These are phyloP conservation scores for Pomacea canaliculata DNA, from an alignment of 2,888 invertebrate species.

Conservation along the genomic window DNA sequence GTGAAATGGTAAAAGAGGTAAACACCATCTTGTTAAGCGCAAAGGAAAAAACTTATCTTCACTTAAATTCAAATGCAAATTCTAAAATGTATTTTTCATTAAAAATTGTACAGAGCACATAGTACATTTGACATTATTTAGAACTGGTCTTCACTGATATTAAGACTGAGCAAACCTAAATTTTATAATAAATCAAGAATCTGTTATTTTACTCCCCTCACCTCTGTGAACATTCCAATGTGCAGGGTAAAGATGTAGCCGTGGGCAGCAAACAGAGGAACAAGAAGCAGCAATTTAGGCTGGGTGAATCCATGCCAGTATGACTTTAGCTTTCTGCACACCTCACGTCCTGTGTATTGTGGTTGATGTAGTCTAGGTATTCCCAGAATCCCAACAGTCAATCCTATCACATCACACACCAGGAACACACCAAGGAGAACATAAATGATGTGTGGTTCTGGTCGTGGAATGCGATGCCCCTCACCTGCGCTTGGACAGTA, in stretches of 20 bases:
- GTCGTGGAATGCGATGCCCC: neutral
- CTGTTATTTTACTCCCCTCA: neutral
- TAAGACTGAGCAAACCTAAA: too few relatives aligned
- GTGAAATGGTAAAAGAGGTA: neutral
- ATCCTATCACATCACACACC: slow-evolving; percentile 6
- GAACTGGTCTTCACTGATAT: too few relatives aligned
- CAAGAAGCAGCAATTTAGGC: slow-evolving; percentile 10
- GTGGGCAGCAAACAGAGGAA: slow-evolving; percentile 1
- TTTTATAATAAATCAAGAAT: neutral
- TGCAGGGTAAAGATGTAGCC: slow-evolving; percentile 10
- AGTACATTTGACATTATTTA: too few relatives aligned
- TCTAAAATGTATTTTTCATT: too few relatives aligned
- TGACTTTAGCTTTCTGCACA: slow-evolving; percentile 14
- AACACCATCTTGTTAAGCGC: neutral
- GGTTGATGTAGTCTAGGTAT: slow-evolving; percentile 14
- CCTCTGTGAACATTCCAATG: slow-evolving; percentile 18
- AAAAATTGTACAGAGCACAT: too few relatives aligned
- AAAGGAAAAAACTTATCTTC: too few relatives aligned
- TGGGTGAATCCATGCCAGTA: slow-evolving; percentile 13
- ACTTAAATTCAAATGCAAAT: too few relatives aligned
- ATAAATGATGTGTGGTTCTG: slow-evolving; percentile 1
- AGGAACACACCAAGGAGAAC: slow-evolving; percentile 17
- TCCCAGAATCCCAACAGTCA: neutral
- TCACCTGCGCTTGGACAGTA: slow-evolving; percentile 10
- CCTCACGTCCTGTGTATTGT: slow-evolving; percentile 14